phyloP scores from a whole-genome alignment of 2,888 invertebrate genomes.

The Phasia obesa region DNA sequence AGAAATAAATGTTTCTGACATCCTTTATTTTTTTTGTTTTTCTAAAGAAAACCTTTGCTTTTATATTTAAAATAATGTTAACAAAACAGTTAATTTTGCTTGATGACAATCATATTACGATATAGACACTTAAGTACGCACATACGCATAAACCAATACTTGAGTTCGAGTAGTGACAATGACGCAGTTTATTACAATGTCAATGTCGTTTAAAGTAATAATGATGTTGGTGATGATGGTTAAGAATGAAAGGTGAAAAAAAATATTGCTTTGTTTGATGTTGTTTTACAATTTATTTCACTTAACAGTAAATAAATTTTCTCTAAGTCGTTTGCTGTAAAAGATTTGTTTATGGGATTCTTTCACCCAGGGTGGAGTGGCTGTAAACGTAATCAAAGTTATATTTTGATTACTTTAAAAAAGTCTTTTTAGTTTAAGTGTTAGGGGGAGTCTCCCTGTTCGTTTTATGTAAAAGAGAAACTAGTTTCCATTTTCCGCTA shows the following conservation, averaged over 20 bases:
- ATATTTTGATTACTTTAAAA: too few species aligned
- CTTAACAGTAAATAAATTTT: too few species aligned
- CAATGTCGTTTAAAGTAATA: not conserved
- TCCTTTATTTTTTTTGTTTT: conserved; percentile 7
- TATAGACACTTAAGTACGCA: not conserved
- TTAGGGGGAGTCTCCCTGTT: too few species aligned
- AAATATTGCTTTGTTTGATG: too few species aligned
- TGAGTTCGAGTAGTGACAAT: not conserved
- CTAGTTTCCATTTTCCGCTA: too few species aligned
- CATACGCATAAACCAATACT: not conserved
- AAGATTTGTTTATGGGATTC: too few species aligned
- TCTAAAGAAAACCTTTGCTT: not conserved
- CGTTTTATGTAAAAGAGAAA: not conserved
- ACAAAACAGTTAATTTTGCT: conserved; percentile 35
- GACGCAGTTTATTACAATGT: conserved; percentile 4
- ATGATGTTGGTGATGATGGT: too few species aligned
- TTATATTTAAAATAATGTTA: conserved; percentile 8
- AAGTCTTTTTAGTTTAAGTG: too few species aligned
- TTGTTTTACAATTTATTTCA: too few species aligned
- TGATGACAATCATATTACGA: conserved; percentile 5
- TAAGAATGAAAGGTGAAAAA: not conserved
- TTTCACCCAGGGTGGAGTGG: too few species aligned
- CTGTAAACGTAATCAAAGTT: too few species aligned
- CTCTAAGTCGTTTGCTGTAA: too few species aligned
- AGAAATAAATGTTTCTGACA: conserved; percentile 59